Conservation (phyloP, 53 echinoderm and acorn worm genomes). For the Pentamera pediparva region DNA sequence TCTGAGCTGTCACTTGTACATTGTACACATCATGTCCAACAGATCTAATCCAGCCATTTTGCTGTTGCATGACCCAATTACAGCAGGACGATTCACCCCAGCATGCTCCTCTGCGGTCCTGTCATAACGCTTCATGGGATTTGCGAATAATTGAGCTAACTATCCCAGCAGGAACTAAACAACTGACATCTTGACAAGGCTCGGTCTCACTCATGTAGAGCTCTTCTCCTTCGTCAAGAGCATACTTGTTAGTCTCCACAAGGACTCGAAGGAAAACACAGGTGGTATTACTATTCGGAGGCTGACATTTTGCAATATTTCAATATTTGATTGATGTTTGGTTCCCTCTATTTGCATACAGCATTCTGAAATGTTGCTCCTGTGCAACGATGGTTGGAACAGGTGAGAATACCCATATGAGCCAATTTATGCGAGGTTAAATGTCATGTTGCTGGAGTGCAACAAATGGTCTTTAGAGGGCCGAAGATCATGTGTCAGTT, state of each 20-base stretch:
- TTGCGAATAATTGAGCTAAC: not conserved
- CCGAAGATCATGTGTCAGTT: no score
- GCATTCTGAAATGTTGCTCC: no score
- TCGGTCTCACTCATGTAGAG: not conserved
- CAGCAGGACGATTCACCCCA: not conserved
- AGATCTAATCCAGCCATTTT: not conserved
- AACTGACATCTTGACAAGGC: not conserved
- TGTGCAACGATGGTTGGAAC: no score
- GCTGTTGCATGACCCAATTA: not conserved
- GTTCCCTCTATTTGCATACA: no score
- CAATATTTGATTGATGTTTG: no score
- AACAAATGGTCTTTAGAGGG: no score
- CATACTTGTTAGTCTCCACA: not conserved
- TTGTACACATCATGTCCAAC: constrained; percentile 38
- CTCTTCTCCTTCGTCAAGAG: not conserved
- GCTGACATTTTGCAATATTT: no score
- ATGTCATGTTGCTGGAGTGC: no score
- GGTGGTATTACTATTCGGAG: no score
- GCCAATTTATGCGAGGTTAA: no score
- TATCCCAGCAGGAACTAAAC: not conserved
- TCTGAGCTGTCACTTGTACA: constrained; percentile 35
- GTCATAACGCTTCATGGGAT: not conserved
- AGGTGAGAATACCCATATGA: no score
- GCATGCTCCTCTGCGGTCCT: not conserved
- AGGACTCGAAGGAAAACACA: no score